Evolutionary conservation across 1,140 invertebrate genomes (phyloP), one percentile per base, ranked within the genome.

Genomic region (Zaprionus tsacasi): DNA sequence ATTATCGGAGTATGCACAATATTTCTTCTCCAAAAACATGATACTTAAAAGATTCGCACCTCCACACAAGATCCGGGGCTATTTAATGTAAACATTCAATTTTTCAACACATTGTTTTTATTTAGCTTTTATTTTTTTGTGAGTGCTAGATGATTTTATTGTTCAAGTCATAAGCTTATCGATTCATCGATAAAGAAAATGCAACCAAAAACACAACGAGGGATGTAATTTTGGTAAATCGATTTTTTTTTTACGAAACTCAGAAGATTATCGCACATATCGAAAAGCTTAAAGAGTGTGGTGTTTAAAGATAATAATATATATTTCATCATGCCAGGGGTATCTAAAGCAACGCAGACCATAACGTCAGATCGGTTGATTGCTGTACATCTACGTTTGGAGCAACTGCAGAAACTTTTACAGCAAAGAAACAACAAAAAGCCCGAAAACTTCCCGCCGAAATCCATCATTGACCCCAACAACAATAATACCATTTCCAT

Each of bases 1-100:
- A 7, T 50, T 11, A 3, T 50, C 17, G 63, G 74, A 70, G 56
- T 45, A 65, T 30, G 73, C 54, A 40, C 82, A 72, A 13, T 15
- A 54, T 27, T 17, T 67, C 52, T 61, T 15, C 13, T 55, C 68
- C 76, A 86, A 52, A 25, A 50, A 25, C 45, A 2, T 50, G 17
- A 38, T 38, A 21, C 35, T 3, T 4, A 35, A 11, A 10, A 35
- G 27, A 35, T 33, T 10, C n/a, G 58, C 25, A 33, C 15, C 7
- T 36, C 48, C 15, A 38, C 48, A 64, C 48, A 11, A 59, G 25
- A 33, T 30, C 43, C 25, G 25, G n/a, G n/a, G 8, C 11, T 3
- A 10, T 4, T 13, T 6, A 2, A 48, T 21, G n/a, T 58, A 38
- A 35, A 67, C 55, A 36, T 0, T 30, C n/a, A 69, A 69, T 69